Evolutionary conservation across 2,113 vertebrate genomes (phyloP), one percentile per base, ranked within the genome.

Genomic region (Trogon melanurus): DNA sequence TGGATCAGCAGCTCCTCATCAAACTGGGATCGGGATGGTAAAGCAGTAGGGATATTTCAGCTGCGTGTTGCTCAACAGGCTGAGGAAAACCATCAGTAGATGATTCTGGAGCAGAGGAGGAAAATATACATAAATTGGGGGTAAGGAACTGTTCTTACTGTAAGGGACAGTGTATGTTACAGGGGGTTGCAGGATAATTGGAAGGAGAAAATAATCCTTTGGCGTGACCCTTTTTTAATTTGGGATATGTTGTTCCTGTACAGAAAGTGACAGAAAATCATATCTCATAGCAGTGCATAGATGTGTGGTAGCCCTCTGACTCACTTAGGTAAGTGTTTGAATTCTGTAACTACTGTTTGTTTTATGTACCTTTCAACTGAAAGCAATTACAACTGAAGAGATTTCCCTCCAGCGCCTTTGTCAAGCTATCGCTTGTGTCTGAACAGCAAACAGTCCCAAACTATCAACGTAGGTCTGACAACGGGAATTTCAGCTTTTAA

Each of bases 1-100:
- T 94, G 78, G 80, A 81, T 89, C 47, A 74, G 89, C 69, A 91
- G 73, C 47, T 87, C 36, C 56, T 87, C n/a, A 47, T 93, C 79
- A 91, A 30, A 70, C 32, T 66, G 80, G 70, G 72, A 71, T 84
- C 30, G 88, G 70, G 60, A 15, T 53, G 30, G 51, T 62, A 47
- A 81, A 84, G 54, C 38, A 60, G 19, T 54, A 62, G 8, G 11
- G 44, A 7, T 56, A 66, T 41, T 66, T 85, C 86, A 91, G 72
- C 38, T 79, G 45, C 1, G 0, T 73, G 64, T 56, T 50, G 44
- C 36, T 79, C 67, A 64, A 36, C 27, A 54, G 62, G 73, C 86
- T 89, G 44, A 85, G 86, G 80, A 70, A 48, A 79, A 74, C 65
- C 72, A 41, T 60, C 82, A 92, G 41, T 9, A 64, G 56, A 6